A percentile compares a stretch with the other conserved stretches of the same genome.
Evolutionary conservation across 2,888 invertebrate genomes (phyloP).

Genomic region (Eucriotettix oculatus): DNA sequence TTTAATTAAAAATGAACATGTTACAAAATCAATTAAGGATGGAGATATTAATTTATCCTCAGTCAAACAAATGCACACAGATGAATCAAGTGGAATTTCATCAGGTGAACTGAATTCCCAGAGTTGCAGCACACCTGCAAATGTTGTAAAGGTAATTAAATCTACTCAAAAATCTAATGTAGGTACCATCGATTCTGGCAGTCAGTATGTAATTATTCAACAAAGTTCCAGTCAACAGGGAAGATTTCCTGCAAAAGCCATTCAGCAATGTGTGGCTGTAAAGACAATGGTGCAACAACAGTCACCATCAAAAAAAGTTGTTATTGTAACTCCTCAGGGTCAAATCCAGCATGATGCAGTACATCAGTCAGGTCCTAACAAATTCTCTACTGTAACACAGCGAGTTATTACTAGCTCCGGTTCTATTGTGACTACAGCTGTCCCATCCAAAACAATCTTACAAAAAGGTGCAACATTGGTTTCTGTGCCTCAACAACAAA

Average conservation of each 20-base stretch:
- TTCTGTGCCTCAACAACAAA: constrained; percentile 25
- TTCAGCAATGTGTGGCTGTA: constrained; percentile 20
- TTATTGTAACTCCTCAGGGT: constrained; percentile 21
- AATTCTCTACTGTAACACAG: constrained; percentile 1
- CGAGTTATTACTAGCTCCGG: constrained; percentile 6
- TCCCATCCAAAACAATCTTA: constrained; percentile 1
- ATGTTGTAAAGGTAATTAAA: background rate
- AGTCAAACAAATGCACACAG: too few species aligned
- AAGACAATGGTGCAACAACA: constrained; percentile 16
- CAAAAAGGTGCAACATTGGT: constrained; percentile 22
- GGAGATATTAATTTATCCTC: too few species aligned
- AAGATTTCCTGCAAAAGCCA: constrained; percentile 20
- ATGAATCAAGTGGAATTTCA: too few species aligned
- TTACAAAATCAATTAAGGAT: background rate
- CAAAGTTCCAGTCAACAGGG: constrained; percentile 21
- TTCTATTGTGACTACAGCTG: constrained; percentile 6
- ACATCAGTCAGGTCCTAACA: constrained; percentile 27
- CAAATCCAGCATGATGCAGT: constrained; percentile 16
- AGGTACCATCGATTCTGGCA: background rate
- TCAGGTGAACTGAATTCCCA: too few species aligned
- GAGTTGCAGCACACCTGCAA: background rate
- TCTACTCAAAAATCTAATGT: background rate
- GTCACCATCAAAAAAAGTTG: constrained; percentile 23
- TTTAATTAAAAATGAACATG: constrained; percentile 10
- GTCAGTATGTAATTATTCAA: constrained; percentile 24